These are phyloP conservation scores for Catharus fuscescens DNA, from an alignment of 2,113 vertebrate species.

Conservation along the genomic window DNA sequence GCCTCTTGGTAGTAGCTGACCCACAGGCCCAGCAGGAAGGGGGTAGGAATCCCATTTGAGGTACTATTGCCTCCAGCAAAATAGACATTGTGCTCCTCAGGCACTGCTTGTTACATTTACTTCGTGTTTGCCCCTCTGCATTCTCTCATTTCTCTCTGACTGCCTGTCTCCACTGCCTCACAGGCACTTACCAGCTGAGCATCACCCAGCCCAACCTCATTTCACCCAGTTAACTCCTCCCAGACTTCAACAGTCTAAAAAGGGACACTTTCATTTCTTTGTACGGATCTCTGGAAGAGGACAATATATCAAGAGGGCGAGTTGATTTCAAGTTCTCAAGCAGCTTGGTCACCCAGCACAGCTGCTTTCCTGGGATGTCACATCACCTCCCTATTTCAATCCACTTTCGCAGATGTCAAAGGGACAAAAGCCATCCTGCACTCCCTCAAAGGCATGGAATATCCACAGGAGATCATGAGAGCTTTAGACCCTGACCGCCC, in stretches of 20 bases:
- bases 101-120: background rate
- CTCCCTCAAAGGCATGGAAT: background rate
- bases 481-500: background rate
- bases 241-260: background rate
- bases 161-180: background rate
- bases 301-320: accelerated
- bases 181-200: background rate
- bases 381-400: background rate
- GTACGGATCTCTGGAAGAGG: background rate
- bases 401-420: background rate
- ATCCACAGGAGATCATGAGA: background rate
- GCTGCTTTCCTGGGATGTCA: background rate
- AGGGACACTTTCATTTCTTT: background rate
- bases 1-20: background rate
- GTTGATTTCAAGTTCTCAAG: background rate
- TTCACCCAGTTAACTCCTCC: background rate
- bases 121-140: accelerated
- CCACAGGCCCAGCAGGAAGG: background rate
- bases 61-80: background rate
- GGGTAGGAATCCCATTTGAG: background rate
- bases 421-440: background rate
- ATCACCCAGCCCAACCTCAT: background rate
- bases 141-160: background rate
- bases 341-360: background rate
- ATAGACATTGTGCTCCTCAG: background rate